Percentiles rank a stretch among this genome's conserved stretches.
Evolutionary conservation across 2,797 vertebrate genomes (phyloP).

Genomic region (Vespertilio murinus): DNA sequence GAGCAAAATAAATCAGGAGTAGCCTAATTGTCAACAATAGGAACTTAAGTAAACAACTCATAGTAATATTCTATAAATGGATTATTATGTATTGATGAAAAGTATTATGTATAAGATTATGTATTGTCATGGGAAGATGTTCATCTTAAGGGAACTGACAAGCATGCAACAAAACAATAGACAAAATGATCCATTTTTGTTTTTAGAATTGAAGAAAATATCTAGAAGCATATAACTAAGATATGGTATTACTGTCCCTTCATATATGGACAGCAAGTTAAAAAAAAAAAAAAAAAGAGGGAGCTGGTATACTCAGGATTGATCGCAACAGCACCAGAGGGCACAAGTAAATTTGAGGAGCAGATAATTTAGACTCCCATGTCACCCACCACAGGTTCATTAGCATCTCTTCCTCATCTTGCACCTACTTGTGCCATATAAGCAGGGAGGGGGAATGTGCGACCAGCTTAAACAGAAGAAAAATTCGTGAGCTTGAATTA

Average conservation of each 20-base stretch:
- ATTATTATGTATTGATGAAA: not conserved
- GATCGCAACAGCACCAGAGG: not conserved
- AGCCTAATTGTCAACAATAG: not conserved
- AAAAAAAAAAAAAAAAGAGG: too few relatives aligned
- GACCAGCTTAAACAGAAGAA: not conserved
- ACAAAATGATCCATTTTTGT: not conserved
- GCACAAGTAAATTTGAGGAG: not conserved
- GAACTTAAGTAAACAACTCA: slow-evolving; percentile 4
- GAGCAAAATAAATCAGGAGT: not conserved
- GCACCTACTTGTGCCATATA: not conserved
- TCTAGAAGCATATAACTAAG: not conserved
- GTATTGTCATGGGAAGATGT: not conserved
- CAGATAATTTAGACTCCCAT: not conserved
- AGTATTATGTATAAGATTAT: not conserved
- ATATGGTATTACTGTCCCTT: not conserved
- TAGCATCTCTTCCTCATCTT: not conserved
- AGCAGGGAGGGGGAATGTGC: not conserved
- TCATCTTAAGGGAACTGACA: not conserved
- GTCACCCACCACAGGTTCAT: not conserved
- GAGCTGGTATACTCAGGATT: not conserved
- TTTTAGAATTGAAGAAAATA: slow-evolving; percentile 9
- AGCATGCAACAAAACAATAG: not conserved
- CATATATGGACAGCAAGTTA: not conserved
- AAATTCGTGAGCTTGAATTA: not conserved
- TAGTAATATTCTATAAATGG: not conserved